Conservation (phyloP, 1,140 invertebrate species). For the Sesamia nonagrioides region DNA sequence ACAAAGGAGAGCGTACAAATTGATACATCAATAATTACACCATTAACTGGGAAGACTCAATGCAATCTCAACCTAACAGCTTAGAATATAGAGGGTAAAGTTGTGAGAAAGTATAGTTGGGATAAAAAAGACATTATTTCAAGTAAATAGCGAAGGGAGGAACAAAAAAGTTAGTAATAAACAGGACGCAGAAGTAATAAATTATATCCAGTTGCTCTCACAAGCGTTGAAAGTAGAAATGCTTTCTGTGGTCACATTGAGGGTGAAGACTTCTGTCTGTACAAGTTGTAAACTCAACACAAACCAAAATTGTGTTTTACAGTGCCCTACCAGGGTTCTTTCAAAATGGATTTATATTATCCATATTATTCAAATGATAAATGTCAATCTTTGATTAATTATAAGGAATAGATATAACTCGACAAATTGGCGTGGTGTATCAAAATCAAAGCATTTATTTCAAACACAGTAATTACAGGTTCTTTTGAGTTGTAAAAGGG, state of each 20-base stretch:
- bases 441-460: no score
- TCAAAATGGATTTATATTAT: no score
- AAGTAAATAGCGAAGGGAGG: slow-evolving; percentile 8
- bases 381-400: no score
- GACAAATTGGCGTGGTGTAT: no score
- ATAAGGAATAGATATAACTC: no score
- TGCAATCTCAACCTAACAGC: neutral
- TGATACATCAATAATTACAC: slow-evolving; percentile 38
- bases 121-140: slow-evolving; percentile 14
- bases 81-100: neutral
- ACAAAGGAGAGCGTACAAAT: neutral
- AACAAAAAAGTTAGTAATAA: slow-evolving; percentile 36
- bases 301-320: no score
- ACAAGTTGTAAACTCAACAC: no score
- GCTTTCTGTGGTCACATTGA: neutral
- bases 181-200: slow-evolving; percentile 31
- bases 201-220: slow-evolving; percentile 32
- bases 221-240: slow-evolving; percentile 24
- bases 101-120: neutral
- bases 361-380: no score
- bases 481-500: no score
- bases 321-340: no score
- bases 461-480: no score
- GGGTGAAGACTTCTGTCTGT: neutral
- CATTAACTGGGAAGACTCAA: neutral